Conservation (phyloP, 2,888 invertebrate genomes). For the Oscheius myriophilus region DNA sequence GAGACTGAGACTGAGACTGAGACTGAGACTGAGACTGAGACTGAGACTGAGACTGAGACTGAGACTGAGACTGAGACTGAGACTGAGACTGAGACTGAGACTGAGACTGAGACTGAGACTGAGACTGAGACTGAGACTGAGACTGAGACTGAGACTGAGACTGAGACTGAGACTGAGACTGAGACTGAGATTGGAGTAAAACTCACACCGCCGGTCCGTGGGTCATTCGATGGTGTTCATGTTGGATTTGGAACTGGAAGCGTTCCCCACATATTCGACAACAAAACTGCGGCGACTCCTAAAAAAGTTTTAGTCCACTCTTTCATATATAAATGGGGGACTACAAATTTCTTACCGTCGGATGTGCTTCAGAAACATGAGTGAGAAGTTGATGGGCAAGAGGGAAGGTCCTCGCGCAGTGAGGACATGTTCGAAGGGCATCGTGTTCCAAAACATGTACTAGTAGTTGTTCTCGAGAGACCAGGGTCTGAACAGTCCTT, state of each 20-base stretch:
- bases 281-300: conserved; percentile 18
- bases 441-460: conserved; percentile 31
- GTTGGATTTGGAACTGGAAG: conserved; percentile 28
- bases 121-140: neutral
- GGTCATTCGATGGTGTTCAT: conserved; percentile 25
- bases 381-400: conserved; percentile 25
- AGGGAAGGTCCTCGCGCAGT: conserved; percentile 12
- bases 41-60: neutral
- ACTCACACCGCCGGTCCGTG: conserved; percentile 20
- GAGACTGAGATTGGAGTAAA: neutral
- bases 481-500: conserved; percentile 19
- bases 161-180: neutral
- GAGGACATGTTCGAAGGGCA: conserved; percentile 19
- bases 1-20: neutral
- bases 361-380: conserved; percentile 18
- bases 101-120: neutral
- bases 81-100: neutral
- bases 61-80: neutral
- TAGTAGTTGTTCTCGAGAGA: conserved; percentile 25
- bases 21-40: neutral
- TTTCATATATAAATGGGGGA: neutral
- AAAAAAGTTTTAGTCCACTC: neutral
- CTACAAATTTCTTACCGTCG: neutral
- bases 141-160: neutral
- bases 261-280: conserved; percentile 19